phyloP scores from a whole-genome alignment of 2,113 vertebrate genomes.

The Kobus ellipsiprymnus region DNA sequence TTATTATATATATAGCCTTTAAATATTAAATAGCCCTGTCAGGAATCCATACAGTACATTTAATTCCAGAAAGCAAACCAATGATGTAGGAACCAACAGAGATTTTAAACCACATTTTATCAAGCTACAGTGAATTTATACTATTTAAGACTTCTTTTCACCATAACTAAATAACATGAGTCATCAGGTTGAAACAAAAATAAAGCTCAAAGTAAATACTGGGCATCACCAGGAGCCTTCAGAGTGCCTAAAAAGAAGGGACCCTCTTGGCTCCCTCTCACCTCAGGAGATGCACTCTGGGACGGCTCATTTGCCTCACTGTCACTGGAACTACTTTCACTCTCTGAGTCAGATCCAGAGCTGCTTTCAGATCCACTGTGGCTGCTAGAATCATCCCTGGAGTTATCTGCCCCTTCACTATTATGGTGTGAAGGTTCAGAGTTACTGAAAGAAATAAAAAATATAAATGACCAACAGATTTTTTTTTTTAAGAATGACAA shows the following conservation, averaged over 20 bases:
- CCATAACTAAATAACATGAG: background rate
- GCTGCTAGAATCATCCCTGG: slow-evolving; percentile 96
- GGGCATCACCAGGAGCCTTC: background rate
- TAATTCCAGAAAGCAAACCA: slow-evolving; percentile 21
- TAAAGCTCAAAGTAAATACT: background rate
- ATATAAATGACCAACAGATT: slow-evolving; percentile 13
- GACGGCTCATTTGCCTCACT: slow-evolving; percentile 96
- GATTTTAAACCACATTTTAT: slow-evolving; percentile 10
- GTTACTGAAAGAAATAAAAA: slow-evolving; percentile 72
- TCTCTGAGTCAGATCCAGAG: slow-evolving; percentile 97
- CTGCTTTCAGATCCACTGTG: slow-evolving; percentile 98
- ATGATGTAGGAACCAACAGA: background rate
- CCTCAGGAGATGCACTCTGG: slow-evolving; percentile 92
- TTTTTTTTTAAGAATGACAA: background rate
- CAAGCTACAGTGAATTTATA: background rate
- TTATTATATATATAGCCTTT: background rate
- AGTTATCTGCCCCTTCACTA: slow-evolving; percentile 92
- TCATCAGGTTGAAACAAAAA: background rate
- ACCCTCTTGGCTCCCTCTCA: slow-evolving; percentile 60
- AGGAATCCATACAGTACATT: background rate
- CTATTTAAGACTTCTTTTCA: background rate
- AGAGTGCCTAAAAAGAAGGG: background rate
- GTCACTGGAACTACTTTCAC: slow-evolving; percentile 97
- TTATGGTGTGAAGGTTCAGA: slow-evolving; percentile 89
- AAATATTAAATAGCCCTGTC: background rate